phyloP scores from a whole-genome alignment of 2,888 invertebrate species.

The Shargacucullia verbasci region DNA sequence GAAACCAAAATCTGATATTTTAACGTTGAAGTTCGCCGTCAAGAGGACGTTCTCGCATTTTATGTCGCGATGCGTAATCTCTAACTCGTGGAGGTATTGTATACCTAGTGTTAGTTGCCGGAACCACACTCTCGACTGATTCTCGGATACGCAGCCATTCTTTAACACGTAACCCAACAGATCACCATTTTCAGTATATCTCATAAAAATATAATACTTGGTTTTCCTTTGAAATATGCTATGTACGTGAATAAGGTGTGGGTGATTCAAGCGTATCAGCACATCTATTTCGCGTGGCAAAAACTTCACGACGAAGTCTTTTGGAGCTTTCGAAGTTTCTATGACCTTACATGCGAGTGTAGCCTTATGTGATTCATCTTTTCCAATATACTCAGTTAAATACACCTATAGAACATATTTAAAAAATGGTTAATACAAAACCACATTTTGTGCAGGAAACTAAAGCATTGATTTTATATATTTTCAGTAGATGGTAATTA shows the following conservation, averaged over 20 bases:
- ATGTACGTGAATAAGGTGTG: conserved; percentile 93
- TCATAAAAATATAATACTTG: conserved; percentile 94
- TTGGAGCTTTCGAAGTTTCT: conserved; percentile 92
- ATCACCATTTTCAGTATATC: conserved; percentile 94
- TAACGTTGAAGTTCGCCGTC: conserved; percentile 92
- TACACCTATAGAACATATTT: conserved; percentile 72
- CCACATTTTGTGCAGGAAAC: not conserved
- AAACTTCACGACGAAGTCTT: conserved; percentile 94
- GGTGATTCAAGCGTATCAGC: conserved; percentile 92
- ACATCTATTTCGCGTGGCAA: conserved; percentile 95
- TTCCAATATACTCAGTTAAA: conserved; percentile 76
- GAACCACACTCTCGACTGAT: conserved; percentile 92
- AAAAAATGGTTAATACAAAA: conserved; percentile 5
- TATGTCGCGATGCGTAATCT: conserved; percentile 93
- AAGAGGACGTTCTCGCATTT: conserved; percentile 95
- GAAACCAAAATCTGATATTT: conserved; percentile 95
- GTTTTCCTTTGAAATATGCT: conserved; percentile 92
- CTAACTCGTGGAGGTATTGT: conserved; percentile 92
- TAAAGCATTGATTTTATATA: not conserved
- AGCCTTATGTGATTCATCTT: conserved; percentile 69
- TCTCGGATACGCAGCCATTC: conserved; percentile 91
- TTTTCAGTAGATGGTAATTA: not conserved
- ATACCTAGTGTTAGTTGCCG: conserved; percentile 91
- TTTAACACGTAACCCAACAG: conserved; percentile 92
- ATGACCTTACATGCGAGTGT: conserved; percentile 93